Percentiles rank a stretch among this genome's conserved stretches.
phyloP scores from a whole-genome alignment of 2,113 vertebrate genomes.

The Macroglossus sobrinus region DNA sequence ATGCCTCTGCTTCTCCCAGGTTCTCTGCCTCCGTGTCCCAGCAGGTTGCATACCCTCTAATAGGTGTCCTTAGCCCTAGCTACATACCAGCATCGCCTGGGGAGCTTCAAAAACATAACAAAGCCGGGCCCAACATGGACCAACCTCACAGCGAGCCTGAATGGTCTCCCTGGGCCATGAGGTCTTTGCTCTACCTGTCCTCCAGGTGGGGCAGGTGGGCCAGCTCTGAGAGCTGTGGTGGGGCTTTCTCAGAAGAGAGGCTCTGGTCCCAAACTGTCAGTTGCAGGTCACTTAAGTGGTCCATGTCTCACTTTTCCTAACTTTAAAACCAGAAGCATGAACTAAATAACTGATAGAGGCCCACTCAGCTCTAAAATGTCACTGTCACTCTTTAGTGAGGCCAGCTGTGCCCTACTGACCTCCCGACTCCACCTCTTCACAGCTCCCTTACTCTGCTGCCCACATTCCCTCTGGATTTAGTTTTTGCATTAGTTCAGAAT shows the following conservation, averaged over 20 bases:
- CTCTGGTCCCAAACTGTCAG: neutral
- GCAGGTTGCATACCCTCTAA: neutral
- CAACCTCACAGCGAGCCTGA: neutral
- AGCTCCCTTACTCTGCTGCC: neutral
- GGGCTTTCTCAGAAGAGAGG: neutral
- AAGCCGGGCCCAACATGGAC: neutral
- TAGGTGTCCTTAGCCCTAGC: neutral
- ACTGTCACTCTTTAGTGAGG: neutral
- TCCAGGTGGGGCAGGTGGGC: neutral
- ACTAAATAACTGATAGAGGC: neutral
- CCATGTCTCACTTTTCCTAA: neutral
- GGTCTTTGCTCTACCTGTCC: neutral
- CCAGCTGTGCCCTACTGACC: too few species aligned
- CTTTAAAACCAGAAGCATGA: neutral
- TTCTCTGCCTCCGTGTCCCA: neutral
- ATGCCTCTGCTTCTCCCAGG: neutral
- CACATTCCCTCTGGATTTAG: neutral
- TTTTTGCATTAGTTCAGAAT: neutral
- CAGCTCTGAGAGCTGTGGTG: neutral
- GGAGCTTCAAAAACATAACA: neutral
- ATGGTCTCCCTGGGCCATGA: too few species aligned
- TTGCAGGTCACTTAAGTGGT: too few species aligned
- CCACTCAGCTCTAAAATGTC: neutral
- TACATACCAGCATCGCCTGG: neutral
- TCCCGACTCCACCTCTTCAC: neutral